Evolutionary conservation across 2,888 invertebrate species (phyloP).

Genomic region (Leptinotarsa juncta): DNA sequence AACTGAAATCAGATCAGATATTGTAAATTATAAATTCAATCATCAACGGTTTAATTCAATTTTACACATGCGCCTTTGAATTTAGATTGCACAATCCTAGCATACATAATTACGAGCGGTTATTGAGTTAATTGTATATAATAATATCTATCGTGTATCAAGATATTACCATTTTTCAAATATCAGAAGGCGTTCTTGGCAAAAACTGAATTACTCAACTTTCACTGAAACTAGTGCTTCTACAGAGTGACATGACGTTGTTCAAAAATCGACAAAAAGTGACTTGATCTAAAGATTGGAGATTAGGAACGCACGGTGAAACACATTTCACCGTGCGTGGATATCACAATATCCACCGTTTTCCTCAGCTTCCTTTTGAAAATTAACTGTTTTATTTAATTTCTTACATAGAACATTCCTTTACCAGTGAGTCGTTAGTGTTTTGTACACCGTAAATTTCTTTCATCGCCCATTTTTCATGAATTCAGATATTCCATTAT

Average conservation of each 20-base stretch:
- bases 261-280: too few relatives aligned
- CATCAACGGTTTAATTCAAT: background rate
- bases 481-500: too few relatives aligned
- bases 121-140: conserved; percentile 7
- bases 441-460: too few relatives aligned
- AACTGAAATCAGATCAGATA: background rate
- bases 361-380: too few relatives aligned
- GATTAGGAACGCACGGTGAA: too few relatives aligned
- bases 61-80: background rate
- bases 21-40: background rate
- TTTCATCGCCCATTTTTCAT: too few relatives aligned
- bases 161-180: conserved; percentile 4
- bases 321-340: too few relatives aligned
- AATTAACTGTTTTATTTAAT: too few relatives aligned
- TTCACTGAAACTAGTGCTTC: background rate
- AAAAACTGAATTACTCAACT: background rate
- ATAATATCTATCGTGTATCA: conserved; percentile 8
- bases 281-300: too few relatives aligned
- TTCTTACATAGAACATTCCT: too few relatives aligned
- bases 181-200: background rate
- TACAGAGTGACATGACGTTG: background rate
- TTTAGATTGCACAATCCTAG: background rate
- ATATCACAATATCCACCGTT: accelerated
- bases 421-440: too few relatives aligned
- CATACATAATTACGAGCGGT: background rate